Percentiles rank a stretch among this genome's conserved stretches.
Conservation (phyloP, 2,797 vertebrate genomes). For the Poecilia gillii region DNA sequence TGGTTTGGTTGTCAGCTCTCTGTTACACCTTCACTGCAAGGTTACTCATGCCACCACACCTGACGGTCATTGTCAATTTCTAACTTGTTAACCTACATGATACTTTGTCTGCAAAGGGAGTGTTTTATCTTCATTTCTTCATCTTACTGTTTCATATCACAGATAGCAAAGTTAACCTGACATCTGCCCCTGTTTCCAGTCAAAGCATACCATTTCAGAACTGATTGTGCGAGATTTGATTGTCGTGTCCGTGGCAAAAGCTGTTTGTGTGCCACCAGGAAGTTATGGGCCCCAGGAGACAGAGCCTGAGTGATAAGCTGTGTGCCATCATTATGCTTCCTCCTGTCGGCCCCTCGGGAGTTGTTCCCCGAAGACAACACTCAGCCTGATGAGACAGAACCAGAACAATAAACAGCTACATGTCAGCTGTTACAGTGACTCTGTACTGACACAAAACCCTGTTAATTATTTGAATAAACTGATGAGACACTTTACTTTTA, state of each 20-base stretch:
- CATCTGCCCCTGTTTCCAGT: slow-evolving; percentile 8
- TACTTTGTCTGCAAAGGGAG: not conserved
- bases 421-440: slow-evolving; percentile 10
- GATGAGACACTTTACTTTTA: not conserved
- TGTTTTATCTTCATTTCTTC: not conserved
- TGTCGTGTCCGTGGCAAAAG: slow-evolving; percentile 15
- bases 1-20: not conserved
- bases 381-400: slow-evolving; percentile 63
- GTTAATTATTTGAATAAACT: slow-evolving; percentile 27
- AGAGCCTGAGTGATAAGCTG: slow-evolving; percentile 53
- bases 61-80: not conserved
- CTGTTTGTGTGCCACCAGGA: slow-evolving; percentile 47
- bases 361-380: slow-evolving; percentile 60
- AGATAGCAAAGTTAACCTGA: not conserved
- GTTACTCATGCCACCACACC: not conserved
- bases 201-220: slow-evolving; percentile 1
- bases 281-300: slow-evolving; percentile 48
- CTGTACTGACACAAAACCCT: slow-evolving; percentile 7
- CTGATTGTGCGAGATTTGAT: slow-evolving; percentile 9
- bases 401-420: slow-evolving; percentile 48
- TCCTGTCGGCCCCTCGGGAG: slow-evolving; percentile 57
- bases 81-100: not conserved
- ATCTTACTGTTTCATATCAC: not conserved
- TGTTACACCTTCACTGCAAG: not conserved
- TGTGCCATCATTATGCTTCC: slow-evolving; percentile 60